phyloP scores from a whole-genome alignment of 2,888 invertebrate species.

The Ornithoptera alexandrae region DNA sequence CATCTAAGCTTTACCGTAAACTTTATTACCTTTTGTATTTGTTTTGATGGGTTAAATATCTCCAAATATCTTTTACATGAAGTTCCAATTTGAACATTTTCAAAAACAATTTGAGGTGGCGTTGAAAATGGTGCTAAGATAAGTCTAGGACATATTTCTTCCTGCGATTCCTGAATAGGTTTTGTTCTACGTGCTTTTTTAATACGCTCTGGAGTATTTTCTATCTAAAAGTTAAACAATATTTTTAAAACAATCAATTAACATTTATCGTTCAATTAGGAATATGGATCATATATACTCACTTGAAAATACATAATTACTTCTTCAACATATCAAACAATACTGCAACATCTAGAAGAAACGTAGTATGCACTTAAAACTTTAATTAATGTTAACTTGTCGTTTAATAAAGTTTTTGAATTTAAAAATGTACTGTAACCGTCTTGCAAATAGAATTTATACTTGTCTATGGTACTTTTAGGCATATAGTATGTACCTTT shows the following conservation, averaged over 20 bases:
- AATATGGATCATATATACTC: constrained; percentile 31
- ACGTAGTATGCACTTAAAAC: background rate
- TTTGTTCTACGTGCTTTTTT: constrained; percentile 56
- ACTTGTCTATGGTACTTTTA: background rate
- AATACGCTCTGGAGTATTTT: constrained; percentile 73
- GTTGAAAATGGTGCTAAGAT: constrained; percentile 84
- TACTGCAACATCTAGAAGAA: background rate
- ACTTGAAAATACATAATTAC: constrained; percentile 60
- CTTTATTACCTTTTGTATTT: constrained; percentile 61
- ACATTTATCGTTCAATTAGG: background rate
- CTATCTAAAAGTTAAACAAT: constrained; percentile 54
- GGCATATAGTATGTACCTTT: background rate
- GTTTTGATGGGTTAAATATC: constrained; percentile 79
- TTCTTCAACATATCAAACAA: constrained; percentile 17
- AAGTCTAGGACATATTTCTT: constrained; percentile 75
- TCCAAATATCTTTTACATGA: constrained; percentile 76
- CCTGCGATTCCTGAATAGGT: constrained; percentile 48
- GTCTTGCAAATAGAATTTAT: background rate
- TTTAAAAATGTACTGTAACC: constrained; percentile 20
- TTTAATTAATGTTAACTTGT: background rate
- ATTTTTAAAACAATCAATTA: background rate
- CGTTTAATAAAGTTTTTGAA: background rate
- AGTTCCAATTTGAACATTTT: constrained; percentile 81
- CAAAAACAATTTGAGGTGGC: constrained; percentile 84
- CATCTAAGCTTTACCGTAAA: background rate